Percentiles rank a stretch among this genome's conserved stretches.
Conservation (phyloP, 1,140 invertebrate species). For the Drosophila watanabei region DNA sequence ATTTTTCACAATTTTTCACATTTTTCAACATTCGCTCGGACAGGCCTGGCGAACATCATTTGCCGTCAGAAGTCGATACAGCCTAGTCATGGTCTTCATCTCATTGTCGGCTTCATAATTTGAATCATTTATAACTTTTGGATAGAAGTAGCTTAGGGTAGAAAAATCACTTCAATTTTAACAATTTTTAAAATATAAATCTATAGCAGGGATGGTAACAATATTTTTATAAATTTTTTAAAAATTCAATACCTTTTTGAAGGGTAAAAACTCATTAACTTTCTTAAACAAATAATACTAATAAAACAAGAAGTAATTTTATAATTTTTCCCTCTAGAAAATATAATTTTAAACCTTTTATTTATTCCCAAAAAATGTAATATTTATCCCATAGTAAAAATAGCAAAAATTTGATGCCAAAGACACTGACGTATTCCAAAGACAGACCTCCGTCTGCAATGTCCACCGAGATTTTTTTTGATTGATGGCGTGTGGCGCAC, state of each 20-base stretch:
- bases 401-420: background rate
- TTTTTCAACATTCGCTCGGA: slow-evolving; percentile 50
- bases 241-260: background rate
- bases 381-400: slow-evolving; percentile 1
- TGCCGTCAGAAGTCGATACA: slow-evolving; percentile 16
- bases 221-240: background rate
- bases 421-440: slow-evolving; percentile 12
- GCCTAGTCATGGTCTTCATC: slow-evolving; percentile 45
- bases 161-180: background rate
- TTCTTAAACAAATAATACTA: too few relatives aligned
- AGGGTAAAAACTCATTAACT: too few relatives aligned
- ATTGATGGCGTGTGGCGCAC: slow-evolving; percentile 74
- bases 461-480: slow-evolving; percentile 67
- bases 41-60: slow-evolving; percentile 23
- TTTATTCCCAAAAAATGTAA: background rate
- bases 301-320: too few relatives aligned
- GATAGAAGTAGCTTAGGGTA: background rate
- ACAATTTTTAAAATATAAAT: background rate
- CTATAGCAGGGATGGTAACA: accelerated
- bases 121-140: slow-evolving; percentile 44
- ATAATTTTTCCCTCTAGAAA: background rate
- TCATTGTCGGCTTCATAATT: slow-evolving; percentile 54
- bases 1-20: slow-evolving; percentile 70
- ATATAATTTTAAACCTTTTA: background rate
- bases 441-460: slow-evolving; percentile 35